These are phyloP conservation scores for Sebastes flavidus DNA, from an alignment of 2,797 vertebrate genomes.

Conservation along the genomic window DNA sequence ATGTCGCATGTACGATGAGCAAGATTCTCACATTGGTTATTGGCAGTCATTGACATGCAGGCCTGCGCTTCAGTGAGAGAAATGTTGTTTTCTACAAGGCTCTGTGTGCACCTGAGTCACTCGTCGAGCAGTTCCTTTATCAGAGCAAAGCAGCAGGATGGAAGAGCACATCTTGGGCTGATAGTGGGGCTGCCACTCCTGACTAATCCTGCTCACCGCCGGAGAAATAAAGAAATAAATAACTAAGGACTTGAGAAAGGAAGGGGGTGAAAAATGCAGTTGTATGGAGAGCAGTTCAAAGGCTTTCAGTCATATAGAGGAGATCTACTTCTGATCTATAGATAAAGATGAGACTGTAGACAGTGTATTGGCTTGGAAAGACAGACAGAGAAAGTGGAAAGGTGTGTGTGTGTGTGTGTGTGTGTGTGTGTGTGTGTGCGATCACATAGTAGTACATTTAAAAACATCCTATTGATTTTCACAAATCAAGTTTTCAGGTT, in stretches of 20 bases:
- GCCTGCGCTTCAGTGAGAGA: constrained; percentile 63
- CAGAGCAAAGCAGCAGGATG: constrained; percentile 79
- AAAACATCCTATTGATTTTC: constrained; percentile 76
- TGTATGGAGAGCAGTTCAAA: constrained; percentile 71
- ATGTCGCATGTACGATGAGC: constrained; percentile 31
- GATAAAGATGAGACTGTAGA: constrained; percentile 57
- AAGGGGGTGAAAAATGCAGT: constrained; percentile 52
- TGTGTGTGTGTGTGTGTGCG: not conserved
- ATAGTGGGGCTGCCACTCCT: constrained; percentile 74
- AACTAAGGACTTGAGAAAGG: constrained; percentile 60
- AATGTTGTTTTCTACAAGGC: constrained; percentile 73
- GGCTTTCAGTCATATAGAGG: constrained; percentile 62
- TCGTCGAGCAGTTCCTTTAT: constrained; percentile 77
- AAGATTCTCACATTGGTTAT: constrained; percentile 42
- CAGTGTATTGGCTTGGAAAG: constrained; percentile 43
- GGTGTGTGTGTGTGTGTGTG: not conserved
- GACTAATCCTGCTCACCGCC: constrained; percentile 77
- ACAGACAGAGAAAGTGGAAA: constrained; percentile 21
- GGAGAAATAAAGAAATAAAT: constrained; percentile 74
- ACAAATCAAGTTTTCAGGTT: constrained; percentile 77
- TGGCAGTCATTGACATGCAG: constrained; percentile 74
- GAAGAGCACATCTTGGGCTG: constrained; percentile 79
- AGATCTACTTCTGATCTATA: constrained; percentile 67
- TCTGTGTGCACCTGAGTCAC: constrained; percentile 74
- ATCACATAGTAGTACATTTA: constrained; percentile 46